phyloP scores from a whole-genome alignment of 2,888 invertebrate genomes.

The Parthenolecanium corni region DNA sequence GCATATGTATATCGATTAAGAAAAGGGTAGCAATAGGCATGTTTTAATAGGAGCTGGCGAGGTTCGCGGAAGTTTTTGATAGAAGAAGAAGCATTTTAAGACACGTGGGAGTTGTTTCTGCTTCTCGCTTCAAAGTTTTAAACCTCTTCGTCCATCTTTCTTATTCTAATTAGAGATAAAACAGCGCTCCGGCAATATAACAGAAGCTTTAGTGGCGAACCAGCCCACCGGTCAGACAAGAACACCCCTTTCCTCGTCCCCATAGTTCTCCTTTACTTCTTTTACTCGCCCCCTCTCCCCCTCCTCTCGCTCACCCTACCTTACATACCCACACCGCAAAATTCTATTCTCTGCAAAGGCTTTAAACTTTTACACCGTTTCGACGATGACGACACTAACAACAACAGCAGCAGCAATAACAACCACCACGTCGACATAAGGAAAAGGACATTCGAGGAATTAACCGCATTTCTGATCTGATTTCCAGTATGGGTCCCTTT shows the following conservation, averaged over 20 bases:
- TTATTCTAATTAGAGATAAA: conserved; percentile 30
- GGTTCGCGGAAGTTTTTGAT: conserved; percentile 24
- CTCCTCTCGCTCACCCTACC: too few species aligned
- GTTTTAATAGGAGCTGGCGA: conserved; percentile 23
- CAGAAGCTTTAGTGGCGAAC: conserved; percentile 28
- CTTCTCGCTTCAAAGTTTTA: conserved; percentile 20
- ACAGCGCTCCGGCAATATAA: conserved; percentile 24
- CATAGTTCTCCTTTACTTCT: conserved; percentile 10
- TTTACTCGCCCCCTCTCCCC: background rate
- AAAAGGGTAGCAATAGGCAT: conserved; percentile 28
- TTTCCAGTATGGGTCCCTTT: conserved; percentile 28
- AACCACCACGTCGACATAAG: conserved; percentile 24
- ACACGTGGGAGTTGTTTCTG: conserved; percentile 27
- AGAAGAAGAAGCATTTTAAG: conserved; percentile 28
- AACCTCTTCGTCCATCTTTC: conserved; percentile 27
- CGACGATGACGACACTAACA: background rate
- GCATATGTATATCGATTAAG: conserved; percentile 30
- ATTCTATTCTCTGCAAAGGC: conserved; percentile 23
- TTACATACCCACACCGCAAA: too few species aligned
- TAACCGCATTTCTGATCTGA: conserved; percentile 29
- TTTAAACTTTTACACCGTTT: conserved; percentile 28
- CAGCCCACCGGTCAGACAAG: conserved; percentile 27
- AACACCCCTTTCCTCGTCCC: background rate
- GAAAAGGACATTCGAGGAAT: conserved; percentile 29
- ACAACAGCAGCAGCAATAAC: conserved; percentile 4